phyloP scores from a whole-genome alignment of 2,797 vertebrate genomes.

The Esox masquinongy region DNA sequence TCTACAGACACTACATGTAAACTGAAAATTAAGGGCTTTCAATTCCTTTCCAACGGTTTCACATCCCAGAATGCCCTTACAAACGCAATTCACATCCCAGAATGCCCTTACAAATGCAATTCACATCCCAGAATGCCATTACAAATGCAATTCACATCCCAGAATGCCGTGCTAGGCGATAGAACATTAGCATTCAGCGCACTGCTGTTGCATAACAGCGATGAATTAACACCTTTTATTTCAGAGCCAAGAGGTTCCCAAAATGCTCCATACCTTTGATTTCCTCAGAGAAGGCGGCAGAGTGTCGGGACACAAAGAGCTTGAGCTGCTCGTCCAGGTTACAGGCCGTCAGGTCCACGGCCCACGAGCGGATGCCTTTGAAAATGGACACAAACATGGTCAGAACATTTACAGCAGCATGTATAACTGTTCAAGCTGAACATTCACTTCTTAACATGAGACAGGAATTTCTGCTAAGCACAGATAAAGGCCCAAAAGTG shows the following conservation, averaged over 20 bases:
- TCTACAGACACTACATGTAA: too few species aligned
- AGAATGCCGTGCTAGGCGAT: too few species aligned
- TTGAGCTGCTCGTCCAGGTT: constrained; percentile 91
- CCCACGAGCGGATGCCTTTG: constrained; percentile 86
- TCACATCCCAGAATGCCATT: too few species aligned
- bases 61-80: too few species aligned
- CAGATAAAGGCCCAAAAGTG: background rate
- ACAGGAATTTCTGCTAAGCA: background rate
- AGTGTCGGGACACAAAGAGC: constrained; percentile 92
- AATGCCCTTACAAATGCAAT: too few species aligned
- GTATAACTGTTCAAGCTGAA: background rate
- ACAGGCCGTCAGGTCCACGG: constrained; percentile 75
- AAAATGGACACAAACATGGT: background rate
- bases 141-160: too few species aligned
- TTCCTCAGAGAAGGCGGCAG: constrained; percentile 85
- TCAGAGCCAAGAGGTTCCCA: background rate
- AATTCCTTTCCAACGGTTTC: too few species aligned
- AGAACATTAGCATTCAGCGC: too few species aligned
- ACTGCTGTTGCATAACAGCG: too few species aligned
- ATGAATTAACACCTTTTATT: too few species aligned
- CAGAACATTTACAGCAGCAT: background rate
- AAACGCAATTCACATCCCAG: too few species aligned
- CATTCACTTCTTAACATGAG: background rate
- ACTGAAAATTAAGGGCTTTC: too few species aligned
- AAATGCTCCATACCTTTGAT: constrained; percentile 77